Conservation (phyloP, 2,797 vertebrate species). For the Microctenopoma steveboyesi region DNA sequence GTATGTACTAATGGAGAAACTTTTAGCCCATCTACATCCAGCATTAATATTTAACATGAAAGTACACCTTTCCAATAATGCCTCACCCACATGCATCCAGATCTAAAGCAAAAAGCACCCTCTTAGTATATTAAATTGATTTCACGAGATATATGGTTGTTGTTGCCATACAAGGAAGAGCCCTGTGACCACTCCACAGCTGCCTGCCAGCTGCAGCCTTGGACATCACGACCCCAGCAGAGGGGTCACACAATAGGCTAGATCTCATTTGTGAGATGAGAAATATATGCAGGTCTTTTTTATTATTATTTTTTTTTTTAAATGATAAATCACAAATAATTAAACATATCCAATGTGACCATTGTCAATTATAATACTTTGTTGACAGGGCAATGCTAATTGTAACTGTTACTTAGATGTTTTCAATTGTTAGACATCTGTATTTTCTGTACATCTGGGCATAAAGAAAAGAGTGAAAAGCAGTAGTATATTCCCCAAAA, state of each 20-base stretch:
- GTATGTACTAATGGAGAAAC: constrained; percentile 34
- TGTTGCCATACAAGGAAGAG: constrained; percentile 15
- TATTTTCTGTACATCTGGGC: too few species aligned
- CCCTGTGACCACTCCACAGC: constrained; percentile 35
- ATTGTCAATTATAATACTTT: background rate
- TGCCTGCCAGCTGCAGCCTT: constrained; percentile 43
- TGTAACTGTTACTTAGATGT: too few species aligned
- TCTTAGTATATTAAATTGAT: constrained; percentile 35
- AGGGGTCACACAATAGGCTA: background rate
- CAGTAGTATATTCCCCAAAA: background rate
- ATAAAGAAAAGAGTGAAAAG: background rate
- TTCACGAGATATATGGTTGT: constrained; percentile 34
- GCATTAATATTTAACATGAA: constrained; percentile 54
- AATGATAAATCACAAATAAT: background rate
- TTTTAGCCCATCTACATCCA: constrained; percentile 15
- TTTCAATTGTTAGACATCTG: too few species aligned
- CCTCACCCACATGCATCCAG: constrained; percentile 10
- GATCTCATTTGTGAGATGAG: background rate
- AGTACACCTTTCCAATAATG: constrained; percentile 48
- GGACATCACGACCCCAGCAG: constrained; percentile 11
- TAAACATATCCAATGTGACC: background rate
- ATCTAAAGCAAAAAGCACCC: constrained; percentile 30
- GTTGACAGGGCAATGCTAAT: background rate
- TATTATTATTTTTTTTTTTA: background rate
- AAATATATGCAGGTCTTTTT: background rate